Evolutionary conservation across 2,797 vertebrate genomes (phyloP).

Genomic region (Megalops cyprinoides): DNA sequence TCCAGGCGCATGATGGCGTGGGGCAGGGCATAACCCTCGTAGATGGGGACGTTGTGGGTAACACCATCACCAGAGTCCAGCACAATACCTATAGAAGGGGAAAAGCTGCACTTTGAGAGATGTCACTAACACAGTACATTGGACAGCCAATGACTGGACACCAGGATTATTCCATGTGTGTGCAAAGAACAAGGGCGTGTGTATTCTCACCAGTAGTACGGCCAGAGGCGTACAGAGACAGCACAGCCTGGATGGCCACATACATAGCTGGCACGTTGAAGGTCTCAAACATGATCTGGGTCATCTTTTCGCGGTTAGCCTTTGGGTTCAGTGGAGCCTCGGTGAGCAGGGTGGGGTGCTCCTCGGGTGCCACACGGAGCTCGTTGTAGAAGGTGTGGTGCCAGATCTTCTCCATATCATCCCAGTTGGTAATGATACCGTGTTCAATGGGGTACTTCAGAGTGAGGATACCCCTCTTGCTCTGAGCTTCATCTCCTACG

Average conservation of each 20-base stretch:
- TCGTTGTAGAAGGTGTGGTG: slow-evolving; percentile 84
- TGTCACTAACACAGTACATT: neutral
- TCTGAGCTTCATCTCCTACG: slow-evolving; percentile 81
- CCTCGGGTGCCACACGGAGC: slow-evolving; percentile 81
- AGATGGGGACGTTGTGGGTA: slow-evolving; percentile 99
- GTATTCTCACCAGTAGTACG: slow-evolving; percentile 92
- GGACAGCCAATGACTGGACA: neutral
- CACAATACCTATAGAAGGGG: slow-evolving; percentile 87
- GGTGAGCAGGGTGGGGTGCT: slow-evolving; percentile 82
- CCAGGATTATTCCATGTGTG: slow-evolving; percentile 29
- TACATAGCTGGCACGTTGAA: slow-evolving; percentile 95
- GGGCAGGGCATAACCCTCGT: slow-evolving; percentile 98
- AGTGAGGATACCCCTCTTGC: slow-evolving; percentile 84
- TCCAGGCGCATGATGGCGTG: slow-evolving; percentile 99
- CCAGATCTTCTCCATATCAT: slow-evolving; percentile 87
- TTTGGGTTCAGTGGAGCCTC: slow-evolving; percentile 83
- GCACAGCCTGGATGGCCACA: slow-evolving; percentile 98
- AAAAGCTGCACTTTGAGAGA: neutral
- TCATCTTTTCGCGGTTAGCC: slow-evolving; percentile 85
- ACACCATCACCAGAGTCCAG: slow-evolving; percentile 99
- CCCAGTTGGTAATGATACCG: slow-evolving; percentile 84
- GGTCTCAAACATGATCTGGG: slow-evolving; percentile 89
- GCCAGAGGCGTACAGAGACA: slow-evolving; percentile 98
- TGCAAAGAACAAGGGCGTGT: slow-evolving; percentile 38
- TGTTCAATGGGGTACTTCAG: slow-evolving; percentile 83